These are phyloP conservation scores for Microcaecilia unicolor DNA, from an alignment of 2,797 vertebrate genomes.

Conservation along the genomic window DNA sequence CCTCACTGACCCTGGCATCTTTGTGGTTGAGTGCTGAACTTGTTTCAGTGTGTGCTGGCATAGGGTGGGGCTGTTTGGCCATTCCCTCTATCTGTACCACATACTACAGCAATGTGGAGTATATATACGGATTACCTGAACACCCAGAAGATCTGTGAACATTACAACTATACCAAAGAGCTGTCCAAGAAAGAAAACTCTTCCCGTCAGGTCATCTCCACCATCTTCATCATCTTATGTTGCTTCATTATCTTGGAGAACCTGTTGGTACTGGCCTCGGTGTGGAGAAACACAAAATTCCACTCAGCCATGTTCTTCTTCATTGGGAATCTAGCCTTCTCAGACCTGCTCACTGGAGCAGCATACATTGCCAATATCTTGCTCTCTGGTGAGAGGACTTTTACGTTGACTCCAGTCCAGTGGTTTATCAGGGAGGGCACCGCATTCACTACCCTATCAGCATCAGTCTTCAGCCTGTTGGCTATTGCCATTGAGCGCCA, in stretches of 20 bases:
- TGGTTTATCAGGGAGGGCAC: slow-evolving; percentile 94
- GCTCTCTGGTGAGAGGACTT: slow-evolving; percentile 71
- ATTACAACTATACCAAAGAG: slow-evolving; percentile 75
- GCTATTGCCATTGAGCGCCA: slow-evolving; percentile 92
- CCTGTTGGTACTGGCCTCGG: slow-evolving; percentile 77
- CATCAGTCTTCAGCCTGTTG: slow-evolving; percentile 87
- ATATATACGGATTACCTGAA: slow-evolving; percentile 82
- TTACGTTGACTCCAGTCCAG: slow-evolving; percentile 68
- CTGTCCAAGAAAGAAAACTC: not conserved
- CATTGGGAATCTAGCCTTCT: slow-evolving; percentile 88
- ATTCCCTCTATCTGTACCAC: slow-evolving; percentile 29
- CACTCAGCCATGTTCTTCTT: slow-evolving; percentile 96
- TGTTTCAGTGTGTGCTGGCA: too few species aligned
- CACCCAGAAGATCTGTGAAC: slow-evolving; percentile 51
- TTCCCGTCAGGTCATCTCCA: slow-evolving; percentile 38
- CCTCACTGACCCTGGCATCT: too few species aligned
- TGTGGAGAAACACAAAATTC: slow-evolving; percentile 87
- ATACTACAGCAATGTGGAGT: slow-evolving; percentile 59
- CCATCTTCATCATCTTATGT: slow-evolving; percentile 71
- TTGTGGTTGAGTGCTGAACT: too few species aligned
- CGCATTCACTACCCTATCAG: slow-evolving; percentile 80
- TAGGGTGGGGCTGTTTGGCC: not conserved
- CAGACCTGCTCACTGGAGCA: slow-evolving; percentile 78
- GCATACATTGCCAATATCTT: slow-evolving; percentile 86
- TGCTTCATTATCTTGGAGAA: slow-evolving; percentile 86